Conservation (phyloP, 1,140 invertebrate genomes). For the Microplitis demolitor region DNA sequence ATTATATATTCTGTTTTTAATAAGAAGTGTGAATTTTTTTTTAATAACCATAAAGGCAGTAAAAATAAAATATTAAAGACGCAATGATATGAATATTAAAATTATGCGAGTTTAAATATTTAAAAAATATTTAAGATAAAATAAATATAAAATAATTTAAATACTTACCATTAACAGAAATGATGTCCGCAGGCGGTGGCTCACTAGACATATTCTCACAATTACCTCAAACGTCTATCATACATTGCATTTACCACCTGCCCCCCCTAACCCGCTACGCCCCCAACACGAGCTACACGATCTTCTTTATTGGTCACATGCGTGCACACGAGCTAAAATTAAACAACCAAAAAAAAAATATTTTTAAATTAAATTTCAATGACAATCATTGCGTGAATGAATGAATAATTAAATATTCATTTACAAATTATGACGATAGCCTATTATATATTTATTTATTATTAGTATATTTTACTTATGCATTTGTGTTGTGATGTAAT, state of each 20-base stretch:
- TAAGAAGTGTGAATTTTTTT: too few species aligned
- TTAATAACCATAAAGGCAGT: too few species aligned
- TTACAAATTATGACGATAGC: not conserved
- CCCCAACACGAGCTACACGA: not conserved
- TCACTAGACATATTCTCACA: slow-evolving; percentile 43
- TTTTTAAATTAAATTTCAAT: not conserved
- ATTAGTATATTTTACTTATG: not conserved
- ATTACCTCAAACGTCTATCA: slow-evolving; percentile 37
- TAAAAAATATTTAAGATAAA: not conserved
- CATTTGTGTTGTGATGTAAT: not conserved
- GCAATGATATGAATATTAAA: too few species aligned
- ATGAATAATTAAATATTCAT: not conserved
- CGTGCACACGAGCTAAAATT: slow-evolving; percentile 32
- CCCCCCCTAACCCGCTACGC: slow-evolving; percentile 10
- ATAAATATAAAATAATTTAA: not conserved
- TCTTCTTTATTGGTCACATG: slow-evolving; percentile 29
- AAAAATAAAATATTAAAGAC: too few species aligned
- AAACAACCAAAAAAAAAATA: slow-evolving; percentile 2
- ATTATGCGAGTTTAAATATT: not conserved
- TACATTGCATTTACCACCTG: slow-evolving; percentile 40
- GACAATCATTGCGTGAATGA: not conserved
- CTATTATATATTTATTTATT: not conserved
- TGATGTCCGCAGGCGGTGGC: slow-evolving; percentile 37
- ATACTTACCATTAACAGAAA: slow-evolving; percentile 38
- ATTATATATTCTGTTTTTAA: too few species aligned